Evolutionary conservation across 1,140 invertebrate genomes (phyloP).

Genomic region (Reticulitermes speratus): DNA sequence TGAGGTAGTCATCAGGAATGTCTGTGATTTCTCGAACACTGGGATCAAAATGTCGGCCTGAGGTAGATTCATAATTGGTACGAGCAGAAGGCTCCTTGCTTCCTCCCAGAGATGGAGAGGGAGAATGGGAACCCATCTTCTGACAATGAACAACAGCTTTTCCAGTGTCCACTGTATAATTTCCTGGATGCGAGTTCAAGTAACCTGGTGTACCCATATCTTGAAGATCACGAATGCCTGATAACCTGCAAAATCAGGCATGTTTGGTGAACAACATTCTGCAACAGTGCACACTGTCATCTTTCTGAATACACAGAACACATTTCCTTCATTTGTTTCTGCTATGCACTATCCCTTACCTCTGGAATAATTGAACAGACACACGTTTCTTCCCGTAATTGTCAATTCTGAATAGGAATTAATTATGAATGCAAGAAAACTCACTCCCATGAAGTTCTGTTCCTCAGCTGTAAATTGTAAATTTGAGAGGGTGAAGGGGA

Average conservation of each 20-base stretch:
- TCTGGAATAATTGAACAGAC: too few species aligned
- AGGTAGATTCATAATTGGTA: constrained; percentile 47
- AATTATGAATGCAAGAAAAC: too few species aligned
- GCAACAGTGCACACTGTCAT: too few species aligned
- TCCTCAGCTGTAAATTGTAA: too few species aligned
- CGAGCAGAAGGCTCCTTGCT: constrained; percentile 53
- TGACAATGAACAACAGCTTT: constrained; percentile 14
- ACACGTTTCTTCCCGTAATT: too few species aligned
- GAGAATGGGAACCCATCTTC: constrained; percentile 34
- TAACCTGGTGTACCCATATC: constrained; percentile 21
- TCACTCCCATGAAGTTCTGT: too few species aligned
- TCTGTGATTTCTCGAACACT: constrained; percentile 74
- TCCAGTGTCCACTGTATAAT: neutral
- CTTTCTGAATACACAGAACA: too few species aligned
- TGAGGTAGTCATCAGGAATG: constrained; percentile 82
- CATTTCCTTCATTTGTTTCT: too few species aligned
- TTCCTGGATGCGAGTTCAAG: constrained; percentile 18
- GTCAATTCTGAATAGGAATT: too few species aligned
- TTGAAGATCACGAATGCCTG: constrained; percentile 31
- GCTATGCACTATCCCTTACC: too few species aligned
- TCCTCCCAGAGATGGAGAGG: constrained; percentile 40
- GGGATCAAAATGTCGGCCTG: constrained; percentile 47
- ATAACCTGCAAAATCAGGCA: neutral
- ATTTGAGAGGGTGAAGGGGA: too few species aligned
- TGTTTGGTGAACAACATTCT: too few species aligned